A percentile compares a stretch with the other conserved stretches of the same genome.
Conservation (phyloP, 2,797 vertebrate genomes). For the Halcyon smyrnensis region DNA sequence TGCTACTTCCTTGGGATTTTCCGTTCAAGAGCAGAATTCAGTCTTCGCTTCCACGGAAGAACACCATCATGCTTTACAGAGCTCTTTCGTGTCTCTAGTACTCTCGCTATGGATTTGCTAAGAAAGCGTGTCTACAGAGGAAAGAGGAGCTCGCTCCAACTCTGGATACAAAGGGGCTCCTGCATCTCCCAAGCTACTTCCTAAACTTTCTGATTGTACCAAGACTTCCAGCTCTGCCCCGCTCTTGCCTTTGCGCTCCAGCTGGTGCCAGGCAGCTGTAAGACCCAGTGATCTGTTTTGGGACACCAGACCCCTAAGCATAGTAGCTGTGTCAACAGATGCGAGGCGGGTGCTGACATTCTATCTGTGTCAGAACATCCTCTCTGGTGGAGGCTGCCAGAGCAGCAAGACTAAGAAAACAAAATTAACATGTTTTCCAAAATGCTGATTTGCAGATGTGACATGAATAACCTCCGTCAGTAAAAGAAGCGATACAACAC, state of each 20-base stretch:
- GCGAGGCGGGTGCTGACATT: rapidly evolving
- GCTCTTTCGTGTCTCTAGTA: background rate
- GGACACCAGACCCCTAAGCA: background rate
- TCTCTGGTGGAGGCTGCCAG: rapidly evolving
- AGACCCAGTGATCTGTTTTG: rapidly evolving
- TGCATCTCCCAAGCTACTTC: background rate
- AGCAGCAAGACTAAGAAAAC: background rate
- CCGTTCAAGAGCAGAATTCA: background rate
- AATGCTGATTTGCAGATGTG: background rate
- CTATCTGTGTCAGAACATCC: background rate
- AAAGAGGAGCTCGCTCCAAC: background rate
- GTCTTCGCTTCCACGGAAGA: background rate
- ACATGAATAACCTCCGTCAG: background rate
- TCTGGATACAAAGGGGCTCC: background rate
- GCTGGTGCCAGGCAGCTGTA: background rate
- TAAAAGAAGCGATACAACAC: background rate
- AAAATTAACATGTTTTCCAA: background rate
- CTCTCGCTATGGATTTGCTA: background rate
- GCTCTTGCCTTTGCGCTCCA: background rate
- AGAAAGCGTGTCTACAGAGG: background rate
- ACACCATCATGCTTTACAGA: background rate
- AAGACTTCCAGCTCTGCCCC: background rate
- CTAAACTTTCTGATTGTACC: background rate
- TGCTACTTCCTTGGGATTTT: background rate
- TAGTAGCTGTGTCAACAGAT: background rate